Percentiles rank a stretch among this genome's conserved stretches.
phyloP scores from a whole-genome alignment of 37 sponge, comb jelly and placozoan species.

The Oscarella lobularis region DNA sequence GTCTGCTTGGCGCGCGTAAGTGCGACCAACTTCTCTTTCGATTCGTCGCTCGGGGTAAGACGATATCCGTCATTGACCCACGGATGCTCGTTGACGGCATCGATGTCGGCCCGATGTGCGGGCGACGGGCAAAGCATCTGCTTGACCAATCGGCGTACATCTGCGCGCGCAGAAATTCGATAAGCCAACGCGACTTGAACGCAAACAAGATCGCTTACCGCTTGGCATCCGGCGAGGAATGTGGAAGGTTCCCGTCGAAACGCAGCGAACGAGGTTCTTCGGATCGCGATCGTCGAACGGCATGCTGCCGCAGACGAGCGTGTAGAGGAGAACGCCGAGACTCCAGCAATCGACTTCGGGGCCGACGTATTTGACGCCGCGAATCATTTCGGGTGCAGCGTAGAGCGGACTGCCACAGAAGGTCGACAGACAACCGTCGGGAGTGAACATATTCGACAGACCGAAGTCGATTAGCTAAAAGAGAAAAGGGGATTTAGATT shows the following conservation, averaged over 20 bases:
- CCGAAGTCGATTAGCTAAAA: conserved; percentile 71
- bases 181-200: neutral
- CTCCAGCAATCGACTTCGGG: conserved; percentile 83
- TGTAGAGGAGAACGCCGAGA: conserved; percentile 73
- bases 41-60: neutral
- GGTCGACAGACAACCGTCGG: conserved; percentile 21
- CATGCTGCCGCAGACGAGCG: conserved; percentile 77
- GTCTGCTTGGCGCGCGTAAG: neutral
- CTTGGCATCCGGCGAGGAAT: conserved; percentile 25
- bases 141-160: conserved; percentile 22
- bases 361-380: conserved; percentile 48
- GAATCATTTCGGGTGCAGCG: conserved; percentile 70
- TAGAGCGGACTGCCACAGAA: conserved; percentile 70
- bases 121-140: conserved; percentile 40
- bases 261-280: conserved; percentile 15
- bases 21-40: neutral
- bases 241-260: conserved; percentile 33
- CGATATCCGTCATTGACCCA: conserved; percentile 37
- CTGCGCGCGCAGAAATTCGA: conserved; percentile 11
- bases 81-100: conserved; percentile 43
- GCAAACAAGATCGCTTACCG: conserved; percentile 20
- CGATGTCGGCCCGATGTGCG: conserved; percentile 24
- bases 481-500: no score
- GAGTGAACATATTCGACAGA: conserved; percentile 33
- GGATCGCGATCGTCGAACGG: conserved; percentile 69